These are phyloP conservation scores for Styela plicata DNA, from an alignment of 23 tunicate genomes.

Conservation along the genomic window DNA sequence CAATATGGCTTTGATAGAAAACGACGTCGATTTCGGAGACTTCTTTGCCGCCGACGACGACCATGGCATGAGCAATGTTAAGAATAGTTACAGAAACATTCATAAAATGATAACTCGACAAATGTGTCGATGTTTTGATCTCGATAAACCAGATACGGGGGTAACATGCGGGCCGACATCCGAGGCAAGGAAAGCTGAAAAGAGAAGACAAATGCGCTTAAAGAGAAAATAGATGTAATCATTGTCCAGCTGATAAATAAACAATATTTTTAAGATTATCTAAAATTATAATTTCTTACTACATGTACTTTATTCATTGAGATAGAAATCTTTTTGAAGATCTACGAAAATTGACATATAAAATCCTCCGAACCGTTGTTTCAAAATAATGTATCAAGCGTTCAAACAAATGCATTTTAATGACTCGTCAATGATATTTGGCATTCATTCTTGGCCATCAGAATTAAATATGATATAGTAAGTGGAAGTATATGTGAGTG, in stretches of 20 bases:
- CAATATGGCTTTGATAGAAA: slow-evolving; percentile 43
- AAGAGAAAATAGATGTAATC: not conserved
- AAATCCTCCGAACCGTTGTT: too few relatives aligned
- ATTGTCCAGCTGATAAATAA: not conserved
- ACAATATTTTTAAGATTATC: too few relatives aligned
- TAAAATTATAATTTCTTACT: too few relatives aligned
- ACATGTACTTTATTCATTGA: too few relatives aligned
- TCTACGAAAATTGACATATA: too few relatives aligned
- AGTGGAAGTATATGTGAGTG: too few relatives aligned
- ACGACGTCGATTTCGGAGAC: slow-evolving; percentile 57
- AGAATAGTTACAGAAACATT: slow-evolving; percentile 48
- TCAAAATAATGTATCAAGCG: too few relatives aligned
- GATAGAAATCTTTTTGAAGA: too few relatives aligned
- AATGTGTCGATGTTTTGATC: slow-evolving; percentile 17
- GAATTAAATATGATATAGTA: too few relatives aligned
- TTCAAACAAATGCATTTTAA: too few relatives aligned
- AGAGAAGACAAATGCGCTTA: not conserved
- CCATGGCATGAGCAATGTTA: slow-evolving; percentile 45
- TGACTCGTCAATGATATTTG: too few relatives aligned
- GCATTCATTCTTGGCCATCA: too few relatives aligned
- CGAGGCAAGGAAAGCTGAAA: not conserved
- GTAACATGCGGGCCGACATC: slow-evolving; percentile 1
- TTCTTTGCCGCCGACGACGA: slow-evolving; percentile 70
- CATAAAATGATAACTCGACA: slow-evolving; percentile 62
- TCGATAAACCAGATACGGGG: not conserved